Base-by-base conservation (phyloP, 2,888 invertebrate genomes). In the Geophilus truncorum region DNA sequence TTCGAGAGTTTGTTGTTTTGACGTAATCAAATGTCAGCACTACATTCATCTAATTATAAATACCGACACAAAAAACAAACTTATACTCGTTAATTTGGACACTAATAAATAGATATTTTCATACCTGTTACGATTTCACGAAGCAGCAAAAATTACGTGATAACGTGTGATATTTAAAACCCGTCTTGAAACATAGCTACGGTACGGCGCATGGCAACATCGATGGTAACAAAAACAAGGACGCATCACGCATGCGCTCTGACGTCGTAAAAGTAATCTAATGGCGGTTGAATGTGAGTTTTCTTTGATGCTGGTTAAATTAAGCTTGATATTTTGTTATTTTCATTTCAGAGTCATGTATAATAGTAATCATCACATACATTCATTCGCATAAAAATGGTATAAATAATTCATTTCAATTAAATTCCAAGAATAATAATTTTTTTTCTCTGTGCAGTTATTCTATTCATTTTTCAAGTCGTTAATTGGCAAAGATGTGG, bases 381-480 rank as follows among this genome's bases (percentile, higher is more conserved):
- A 77, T 75, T 21, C 32, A 25, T 2, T 10, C 32, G 7, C 77
- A 9, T 77, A 34, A 77, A 23, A 12, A 62, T 62, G 62, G 62
- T 62, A 25, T 25, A 3, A 10, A 23, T n/a, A 45, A n/a, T 45
- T 45, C 18, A 18, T 23, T 2, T 23, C 6, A 70, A 18, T 15
- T 21, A 18, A 79, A 51, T 79, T 28, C 21, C 10, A 18, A 12
- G 10, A 45, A 3, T 40, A 40, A 40, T 32, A 36, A 76, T 40
- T 80, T 81, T 83, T 84, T 82, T 81, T 82, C n/a, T 87, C 88
- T 57, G 2, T 57, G 80, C 87, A 90, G 98, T 89, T 99, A 82
- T 99, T 99, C 88, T 99, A 97, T 88, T 98, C 98, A 12, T 99
- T 99, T 88, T 99, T 99, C 89, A 99, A 99, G 88, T 98, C 98